phyloP scores from a whole-genome alignment of 2,888 invertebrate genomes.

The Deilephila porcellus region DNA sequence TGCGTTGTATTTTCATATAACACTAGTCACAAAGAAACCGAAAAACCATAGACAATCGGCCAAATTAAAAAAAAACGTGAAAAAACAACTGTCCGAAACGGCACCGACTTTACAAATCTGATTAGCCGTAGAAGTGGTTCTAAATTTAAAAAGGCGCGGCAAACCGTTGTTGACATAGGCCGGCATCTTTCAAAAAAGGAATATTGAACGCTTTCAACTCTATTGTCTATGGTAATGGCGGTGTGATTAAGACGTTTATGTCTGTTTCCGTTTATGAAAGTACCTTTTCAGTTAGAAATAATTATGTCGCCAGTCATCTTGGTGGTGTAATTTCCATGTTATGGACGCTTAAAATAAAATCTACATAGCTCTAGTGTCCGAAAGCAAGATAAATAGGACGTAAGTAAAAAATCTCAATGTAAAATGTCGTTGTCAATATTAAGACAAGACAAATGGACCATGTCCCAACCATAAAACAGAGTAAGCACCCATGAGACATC shows the following conservation, averaged over 20 bases:
- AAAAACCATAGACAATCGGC: slow-evolving; percentile 54
- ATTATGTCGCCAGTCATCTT: slow-evolving; percentile 25
- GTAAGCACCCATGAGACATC: slow-evolving; percentile 11
- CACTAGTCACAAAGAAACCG: slow-evolving; percentile 70
- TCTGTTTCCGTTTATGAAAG: slow-evolving; percentile 48
- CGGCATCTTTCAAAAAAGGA: slow-evolving; percentile 55
- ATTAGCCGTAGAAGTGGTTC: slow-evolving; percentile 81
- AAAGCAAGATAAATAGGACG: not conserved
- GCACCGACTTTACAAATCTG: slow-evolving; percentile 78
- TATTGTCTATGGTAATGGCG: slow-evolving; percentile 73
- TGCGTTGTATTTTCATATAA: slow-evolving; percentile 67
- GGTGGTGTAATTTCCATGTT: not conserved
- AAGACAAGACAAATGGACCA: slow-evolving; percentile 19
- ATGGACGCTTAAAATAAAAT: not conserved
- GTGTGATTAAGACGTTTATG: slow-evolving; percentile 71
- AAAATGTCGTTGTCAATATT: slow-evolving; percentile 15
- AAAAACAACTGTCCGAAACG: slow-evolving; percentile 47
- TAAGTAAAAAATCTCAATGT: not conserved
- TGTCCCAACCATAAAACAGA: slow-evolving; percentile 16
- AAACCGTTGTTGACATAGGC: slow-evolving; percentile 71
- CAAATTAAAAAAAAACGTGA: slow-evolving; percentile 52
- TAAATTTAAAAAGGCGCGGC: slow-evolving; percentile 78
- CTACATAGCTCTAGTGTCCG: not conserved
- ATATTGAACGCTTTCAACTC: slow-evolving; percentile 70
- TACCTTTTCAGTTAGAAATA: slow-evolving; percentile 12